Base-by-base conservation (phyloP, 2,113 vertebrate species). In the Campylorhamphus procurvoides region DNA sequence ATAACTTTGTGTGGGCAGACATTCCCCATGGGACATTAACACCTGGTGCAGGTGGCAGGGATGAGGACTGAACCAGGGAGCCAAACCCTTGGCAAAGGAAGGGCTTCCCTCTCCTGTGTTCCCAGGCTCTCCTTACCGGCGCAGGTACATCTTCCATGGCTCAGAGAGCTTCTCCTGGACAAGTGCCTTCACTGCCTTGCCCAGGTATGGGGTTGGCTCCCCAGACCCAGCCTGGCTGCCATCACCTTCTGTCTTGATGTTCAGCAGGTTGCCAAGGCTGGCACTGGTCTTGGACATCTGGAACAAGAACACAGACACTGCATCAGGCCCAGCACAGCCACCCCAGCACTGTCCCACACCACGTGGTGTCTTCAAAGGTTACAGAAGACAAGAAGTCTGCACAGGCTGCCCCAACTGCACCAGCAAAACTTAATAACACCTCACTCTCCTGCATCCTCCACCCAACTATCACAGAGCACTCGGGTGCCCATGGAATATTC, bases 101-200 rank as follows among this genome's bases (percentile, higher is more conserved):
- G 9, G 25, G 2, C 27, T 10, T 23, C 67, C 77, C 58, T 46
- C 5, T 33, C 14, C 64, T 31, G 28, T 14, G 6, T 3, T 8
- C 50, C 42, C 37, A 59, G 0, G 37, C 72, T 33, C 23, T 83
- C 91, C 97, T 98, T 98, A 99, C 99, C 99, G 99, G 98, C 98
- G 99, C 88, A 99, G 98, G 95, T 99, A 99, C 87, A 99, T 98
- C 97, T 98, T 99, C 99, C 99, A 99, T 28, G 99, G 98, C 97
- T 99, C 99, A 1, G 97, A 94, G 59, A 98, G 97, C 93, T 99
- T 99, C 89, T 99, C 99, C 69, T 97, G 97, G 66, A 98, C 95
- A 29, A 99, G 98, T 1, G 98, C 98, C 97, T 98, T 99, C 98
- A 99, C 98, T 12, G 98, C 98, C 96, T 99, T 98, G 96, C 98